Base-by-base conservation (phyloP, 1,140 invertebrate genomes). In the Drosophila ananassae region DNA sequence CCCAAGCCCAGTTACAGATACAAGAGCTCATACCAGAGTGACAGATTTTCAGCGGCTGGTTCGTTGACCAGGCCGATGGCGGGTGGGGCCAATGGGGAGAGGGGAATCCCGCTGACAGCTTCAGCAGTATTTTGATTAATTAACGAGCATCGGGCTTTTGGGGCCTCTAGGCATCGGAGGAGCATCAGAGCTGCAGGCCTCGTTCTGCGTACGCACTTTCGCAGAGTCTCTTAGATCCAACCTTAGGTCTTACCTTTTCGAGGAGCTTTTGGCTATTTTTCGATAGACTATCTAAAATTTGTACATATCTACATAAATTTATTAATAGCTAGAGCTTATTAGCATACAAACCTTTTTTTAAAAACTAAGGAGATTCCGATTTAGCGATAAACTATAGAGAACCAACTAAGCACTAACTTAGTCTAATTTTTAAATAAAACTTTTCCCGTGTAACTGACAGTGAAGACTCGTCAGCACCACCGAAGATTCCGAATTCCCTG, bases 41-140 rank as follows among this genome's bases (percentile, higher is more conserved):
- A 76, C 71, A 62, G 61, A 61, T 62, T 59, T 73, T 51, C 73
- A 55, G 41, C 41, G 46, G 21, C 68, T 56, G 59, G 81, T 85
- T 85, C 81, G 69, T 78, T 78, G 82, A 87, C 82, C 82, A 81
- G 68, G 44, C 51, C 44, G 30, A 28, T 6, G 22, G 51, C 7
- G 22, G 25, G 13, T 5, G 24, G 10, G 2, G 9, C 2, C 12
- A 25, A 3, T n/a, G 39, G 39, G n/a, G 13, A 10, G 2, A 17
- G 51, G 30, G 17, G 28, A 41, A 63, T 50, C 51, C 67, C 58
- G 52, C 66, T 68, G 62, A 55, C 66, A 64, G 61, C 73, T 56
- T 37, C 61, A 74, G 58, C 71, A 57, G 73, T 62, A 77, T 85
- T 85, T 82, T 87, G 83, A 87, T 87, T 87, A 89, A 87, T 87